Evolutionary conservation across 1,140 invertebrate species (phyloP), one percentile per base, ranked within the genome.

Genomic region (Nylanderia fulva): DNA sequence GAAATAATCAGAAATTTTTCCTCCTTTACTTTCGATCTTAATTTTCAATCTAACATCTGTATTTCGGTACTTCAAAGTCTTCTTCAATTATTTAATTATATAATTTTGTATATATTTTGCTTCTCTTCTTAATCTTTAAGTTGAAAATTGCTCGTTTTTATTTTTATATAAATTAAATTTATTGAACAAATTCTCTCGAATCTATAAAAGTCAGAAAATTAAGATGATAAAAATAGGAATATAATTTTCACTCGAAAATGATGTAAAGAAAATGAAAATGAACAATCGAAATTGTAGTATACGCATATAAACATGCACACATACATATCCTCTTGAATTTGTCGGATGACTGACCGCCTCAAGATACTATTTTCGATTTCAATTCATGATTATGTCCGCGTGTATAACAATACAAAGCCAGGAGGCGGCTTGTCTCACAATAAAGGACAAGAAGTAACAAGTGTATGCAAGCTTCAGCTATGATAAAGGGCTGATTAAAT

Each of bases 401-500:
- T 76, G 68, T 83, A n/a, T n/a, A 83, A 83, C 66, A 83, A 74
- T 72, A 13, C 56, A 24, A 61, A 76, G 69, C 36, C 69, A 76
- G 52, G 58, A 83, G 54, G 69, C 69, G 52, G 54, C 69, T 66
- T 39, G 77, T 72, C 54, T 56, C 33, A 27, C 66, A 68, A 83
- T 71, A 56, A 83, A 52, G 79, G n/a, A 69, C 79, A 45, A 83
- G 69, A 74, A 60, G 29, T 75, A 76, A 60, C 69, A 74, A 56
- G 69, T 83, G 79, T 79, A 66, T 54, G 85, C 75, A 90, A 88
- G 85, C 87, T 84, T 88, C 87, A 79, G 18, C 45, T 61, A 85
- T 86, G 85, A 90, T 88, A 48, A 54, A 61, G 61, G 21, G 60
- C 21, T 54, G 69, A 86, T 86, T 86, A 75, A 79, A 63, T 42